phyloP scores from a whole-genome alignment of 2,797 vertebrate species.

The Furcifer pardalis region DNA sequence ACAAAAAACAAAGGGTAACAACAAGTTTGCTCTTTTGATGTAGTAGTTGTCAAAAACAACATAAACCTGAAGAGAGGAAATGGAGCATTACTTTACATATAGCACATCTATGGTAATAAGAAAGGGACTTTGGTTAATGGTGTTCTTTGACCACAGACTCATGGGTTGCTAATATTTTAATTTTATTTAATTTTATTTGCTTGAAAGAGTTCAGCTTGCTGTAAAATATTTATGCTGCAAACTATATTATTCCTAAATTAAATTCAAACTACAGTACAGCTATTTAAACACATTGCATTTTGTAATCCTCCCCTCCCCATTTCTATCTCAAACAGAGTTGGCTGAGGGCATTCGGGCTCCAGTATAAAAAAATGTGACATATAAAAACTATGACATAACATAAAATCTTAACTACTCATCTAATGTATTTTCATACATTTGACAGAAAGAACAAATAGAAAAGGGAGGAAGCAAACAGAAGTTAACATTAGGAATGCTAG shows the following conservation, averaged over 20 bases:
- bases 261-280: background rate
- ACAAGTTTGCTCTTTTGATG: background rate
- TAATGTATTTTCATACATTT: background rate
- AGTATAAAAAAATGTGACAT: no score
- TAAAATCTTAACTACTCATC: background rate
- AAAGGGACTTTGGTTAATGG: background rate
- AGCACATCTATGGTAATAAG: background rate
- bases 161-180: background rate
- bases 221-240: background rate
- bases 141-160: background rate
- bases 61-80: background rate
- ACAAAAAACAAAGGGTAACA: background rate
- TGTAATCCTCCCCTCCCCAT: background rate
- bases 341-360: no score
- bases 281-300: background rate
- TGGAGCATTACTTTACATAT: background rate
- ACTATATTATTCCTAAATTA: background rate
- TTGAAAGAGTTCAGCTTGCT: background rate
- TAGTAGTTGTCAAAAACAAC: background rate
- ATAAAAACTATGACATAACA: background rate
- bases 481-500: background rate
- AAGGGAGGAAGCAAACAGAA: background rate
- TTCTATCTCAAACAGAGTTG: background rate
- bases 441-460: background rate
- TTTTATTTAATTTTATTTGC: background rate